Evolutionary conservation across 2,113 vertebrate genomes (phyloP).

Genomic region (Salvelinus alpinus): DNA sequence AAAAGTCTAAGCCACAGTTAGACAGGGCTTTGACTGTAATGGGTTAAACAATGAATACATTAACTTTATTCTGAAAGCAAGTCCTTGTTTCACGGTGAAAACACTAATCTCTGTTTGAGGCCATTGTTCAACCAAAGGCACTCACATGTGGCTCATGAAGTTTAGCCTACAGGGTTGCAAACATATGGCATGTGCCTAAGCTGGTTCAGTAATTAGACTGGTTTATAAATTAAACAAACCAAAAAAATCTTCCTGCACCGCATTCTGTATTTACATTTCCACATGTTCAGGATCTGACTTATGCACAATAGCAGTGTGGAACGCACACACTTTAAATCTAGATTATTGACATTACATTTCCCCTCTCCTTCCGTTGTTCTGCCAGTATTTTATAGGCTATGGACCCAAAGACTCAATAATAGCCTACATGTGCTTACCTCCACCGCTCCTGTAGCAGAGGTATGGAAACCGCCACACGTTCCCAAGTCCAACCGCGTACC

Average conservation of each 20-base stretch:
- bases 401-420: too few relatives aligned
- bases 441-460: constrained; percentile 76
- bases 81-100: neutral
- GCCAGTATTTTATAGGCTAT: too few relatives aligned
- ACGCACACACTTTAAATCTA: constrained; percentile 45
- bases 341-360: too few relatives aligned
- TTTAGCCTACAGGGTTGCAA: neutral
- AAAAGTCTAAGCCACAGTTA: too few relatives aligned
- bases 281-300: constrained; percentile 53
- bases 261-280: too few relatives aligned
- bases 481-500: constrained; percentile 75
- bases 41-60: too few relatives aligned
- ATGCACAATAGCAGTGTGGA: constrained; percentile 76
- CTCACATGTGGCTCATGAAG: neutral
- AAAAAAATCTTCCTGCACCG: too few relatives aligned
- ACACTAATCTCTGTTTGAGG: neutral
- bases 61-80: neutral
- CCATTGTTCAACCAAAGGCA: neutral
- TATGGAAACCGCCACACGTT: constrained; percentile 78
- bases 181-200: too few relatives aligned
- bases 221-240: too few relatives aligned
- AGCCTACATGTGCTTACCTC: constrained; percentile 59
- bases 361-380: too few relatives aligned
- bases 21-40: too few relatives aligned
- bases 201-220: too few relatives aligned